Evolutionary conservation across 2,113 vertebrate genomes (phyloP).

Genomic region (Speoplatyrhinus poulsoni): DNA sequence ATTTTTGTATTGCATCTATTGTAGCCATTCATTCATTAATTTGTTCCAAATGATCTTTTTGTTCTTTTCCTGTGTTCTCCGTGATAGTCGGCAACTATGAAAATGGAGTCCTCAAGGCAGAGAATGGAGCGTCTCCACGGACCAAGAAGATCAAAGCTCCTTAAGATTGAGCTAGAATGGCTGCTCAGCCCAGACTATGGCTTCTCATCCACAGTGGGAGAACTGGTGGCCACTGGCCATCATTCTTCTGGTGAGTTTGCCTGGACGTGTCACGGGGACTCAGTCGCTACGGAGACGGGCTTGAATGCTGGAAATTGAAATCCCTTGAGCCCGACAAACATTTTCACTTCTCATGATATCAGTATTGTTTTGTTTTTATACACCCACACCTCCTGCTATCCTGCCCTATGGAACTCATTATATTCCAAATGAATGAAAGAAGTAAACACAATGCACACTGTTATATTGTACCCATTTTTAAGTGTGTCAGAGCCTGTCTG

Average conservation of each 20-base stretch:
- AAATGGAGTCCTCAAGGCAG: slow-evolving; percentile 90
- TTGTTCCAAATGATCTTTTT: background rate
- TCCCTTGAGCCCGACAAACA: slow-evolving; percentile 57
- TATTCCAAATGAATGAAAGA: slow-evolving; percentile 44
- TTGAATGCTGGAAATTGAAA: slow-evolving; percentile 64
- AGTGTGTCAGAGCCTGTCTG: slow-evolving; percentile 53
- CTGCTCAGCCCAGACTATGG: slow-evolving; percentile 40
- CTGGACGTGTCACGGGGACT: slow-evolving; percentile 47
- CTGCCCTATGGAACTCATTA: slow-evolving; percentile 39
- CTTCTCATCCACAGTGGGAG: slow-evolving; percentile 44
- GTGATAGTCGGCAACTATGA: slow-evolving; percentile 84
- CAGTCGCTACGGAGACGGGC: slow-evolving; percentile 52
- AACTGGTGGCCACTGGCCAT: slow-evolving; percentile 32
- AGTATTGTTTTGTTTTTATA: slow-evolving; percentile 57
- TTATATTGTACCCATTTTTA: slow-evolving; percentile 25
- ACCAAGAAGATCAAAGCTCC: slow-evolving; percentile 94
- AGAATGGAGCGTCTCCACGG: slow-evolving; percentile 90
- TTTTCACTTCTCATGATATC: slow-evolving; percentile 62
- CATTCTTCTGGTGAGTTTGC: slow-evolving; percentile 33
- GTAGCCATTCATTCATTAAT: background rate
- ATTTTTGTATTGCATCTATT: background rate
- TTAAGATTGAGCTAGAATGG: slow-evolving; percentile 66
- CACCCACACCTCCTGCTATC: slow-evolving; percentile 48
- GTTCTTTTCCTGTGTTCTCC: slow-evolving; percentile 19
- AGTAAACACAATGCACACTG: slow-evolving; percentile 27